Percentiles rank a stretch among this genome's conserved stretches.
These are phyloP conservation scores for Drosophila mayri DNA, from an alignment of 1,140 invertebrate genomes.

Conservation along the genomic window DNA sequence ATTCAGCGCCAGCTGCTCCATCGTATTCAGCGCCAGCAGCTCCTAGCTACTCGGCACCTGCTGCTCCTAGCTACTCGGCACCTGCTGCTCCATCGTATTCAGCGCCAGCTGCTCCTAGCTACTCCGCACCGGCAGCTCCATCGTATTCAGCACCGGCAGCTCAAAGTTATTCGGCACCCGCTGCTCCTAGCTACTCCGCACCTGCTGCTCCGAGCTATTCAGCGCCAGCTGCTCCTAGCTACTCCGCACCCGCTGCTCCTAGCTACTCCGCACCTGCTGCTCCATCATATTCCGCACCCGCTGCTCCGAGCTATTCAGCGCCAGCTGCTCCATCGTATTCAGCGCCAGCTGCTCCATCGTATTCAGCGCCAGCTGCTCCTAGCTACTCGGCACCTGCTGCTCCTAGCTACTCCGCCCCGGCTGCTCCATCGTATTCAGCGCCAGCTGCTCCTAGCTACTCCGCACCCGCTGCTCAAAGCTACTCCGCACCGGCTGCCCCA, in stretches of 20 bases:
- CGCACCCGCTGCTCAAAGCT: constrained; percentile 27
- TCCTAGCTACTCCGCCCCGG: constrained; percentile 31
- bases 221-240: constrained; percentile 24
- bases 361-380: constrained; percentile 38
- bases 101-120: constrained; percentile 28
- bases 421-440: constrained; percentile 18
- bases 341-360: constrained; percentile 11
- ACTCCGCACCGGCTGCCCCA: constrained; percentile 29
- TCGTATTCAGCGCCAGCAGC: constrained; percentile 23
- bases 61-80: not conserved
- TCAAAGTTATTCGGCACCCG: not conserved
- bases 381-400: not conserved
- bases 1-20: constrained; percentile 26
- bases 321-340: constrained; percentile 19
- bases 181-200: constrained; percentile 16
- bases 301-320: constrained; percentile 15
- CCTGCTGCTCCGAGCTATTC: constrained; percentile 19
- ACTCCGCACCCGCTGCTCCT: constrained; percentile 30
- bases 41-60: not conserved
- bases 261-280: constrained; percentile 25
- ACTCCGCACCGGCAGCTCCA: constrained; percentile 16
- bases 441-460: constrained; percentile 28
- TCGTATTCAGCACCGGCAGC: not conserved
- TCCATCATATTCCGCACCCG: constrained; percentile 26
- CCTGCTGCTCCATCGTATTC: constrained; percentile 27